Conservation (phyloP, 2,888 invertebrate genomes). For the Nemotelus pantherinus region DNA sequence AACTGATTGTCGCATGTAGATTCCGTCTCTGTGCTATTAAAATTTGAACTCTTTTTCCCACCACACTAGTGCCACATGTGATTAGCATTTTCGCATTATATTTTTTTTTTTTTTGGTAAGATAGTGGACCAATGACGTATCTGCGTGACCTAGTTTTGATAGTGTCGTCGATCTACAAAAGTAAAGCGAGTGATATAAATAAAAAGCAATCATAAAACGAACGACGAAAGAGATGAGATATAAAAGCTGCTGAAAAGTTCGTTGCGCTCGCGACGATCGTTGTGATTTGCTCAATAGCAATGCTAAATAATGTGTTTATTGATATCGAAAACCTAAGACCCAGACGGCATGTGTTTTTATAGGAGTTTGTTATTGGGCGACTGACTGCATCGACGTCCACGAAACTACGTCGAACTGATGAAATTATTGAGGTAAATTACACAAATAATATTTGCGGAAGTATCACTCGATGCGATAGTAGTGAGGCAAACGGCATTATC, state of each 20-base stretch:
- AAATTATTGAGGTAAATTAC: conserved; percentile 29
- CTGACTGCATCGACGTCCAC: too few relatives aligned
- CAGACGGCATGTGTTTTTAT: not conserved
- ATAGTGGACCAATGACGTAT: conserved; percentile 5
- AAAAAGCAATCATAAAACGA: not conserved
- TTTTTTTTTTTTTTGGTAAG: not conserved
- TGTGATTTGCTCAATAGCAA: not conserved
- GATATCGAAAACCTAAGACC: too few relatives aligned
- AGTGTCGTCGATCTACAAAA: conserved; percentile 25
- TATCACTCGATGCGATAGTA: too few relatives aligned
- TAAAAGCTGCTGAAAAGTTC: conserved; percentile 14
- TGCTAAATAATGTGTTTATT: too few relatives aligned
- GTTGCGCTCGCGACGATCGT: conserved; percentile 21
- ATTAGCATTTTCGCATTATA: not conserved
- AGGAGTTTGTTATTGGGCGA: not conserved
- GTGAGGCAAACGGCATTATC: too few relatives aligned
- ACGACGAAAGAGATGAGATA: not conserved
- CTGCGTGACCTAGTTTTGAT: conserved; percentile 38
- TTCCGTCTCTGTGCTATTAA: too few relatives aligned
- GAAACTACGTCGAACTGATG: conserved; percentile 1
- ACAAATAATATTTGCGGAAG: not conserved
- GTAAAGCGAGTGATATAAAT: conserved; percentile 22
- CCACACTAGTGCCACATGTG: not conserved
- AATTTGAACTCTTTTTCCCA: too few relatives aligned
- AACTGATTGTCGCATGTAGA: too few relatives aligned